Evolutionary conservation across 1,140 invertebrate genomes (phyloP).

Genomic region (Eupeodes corollae): DNA sequence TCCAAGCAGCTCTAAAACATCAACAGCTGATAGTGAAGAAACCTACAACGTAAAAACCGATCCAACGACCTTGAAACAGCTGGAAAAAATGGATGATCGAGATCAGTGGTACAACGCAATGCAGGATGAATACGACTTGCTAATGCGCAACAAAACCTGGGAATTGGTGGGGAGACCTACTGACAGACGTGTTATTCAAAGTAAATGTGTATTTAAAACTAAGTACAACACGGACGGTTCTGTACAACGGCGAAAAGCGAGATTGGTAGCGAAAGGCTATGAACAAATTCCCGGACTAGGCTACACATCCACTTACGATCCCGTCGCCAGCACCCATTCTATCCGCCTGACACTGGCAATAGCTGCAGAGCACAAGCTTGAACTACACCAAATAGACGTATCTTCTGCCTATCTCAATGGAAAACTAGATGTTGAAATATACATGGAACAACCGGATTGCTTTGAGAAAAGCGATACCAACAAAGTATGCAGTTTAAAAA

Average conservation of each 20-base stretch:
- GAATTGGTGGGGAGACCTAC: slow-evolving; percentile 12
- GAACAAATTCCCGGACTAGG: slow-evolving; percentile 19
- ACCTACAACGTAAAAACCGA: neutral
- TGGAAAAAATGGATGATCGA: neutral
- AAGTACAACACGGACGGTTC: slow-evolving; percentile 20
- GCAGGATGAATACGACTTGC: slow-evolving; percentile 11
- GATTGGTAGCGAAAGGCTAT: slow-evolving; percentile 27
- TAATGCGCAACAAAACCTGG: slow-evolving; percentile 15
- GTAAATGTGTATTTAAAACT: slow-evolving; percentile 29
- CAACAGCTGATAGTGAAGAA: too few species aligned
- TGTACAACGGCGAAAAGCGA: slow-evolving; percentile 26
- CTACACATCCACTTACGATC: slow-evolving; percentile 26
- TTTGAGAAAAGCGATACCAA: neutral
- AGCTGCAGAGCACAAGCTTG: slow-evolving; percentile 5
- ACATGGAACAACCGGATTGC: slow-evolving; percentile 29
- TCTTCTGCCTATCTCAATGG: slow-evolving; percentile 23
- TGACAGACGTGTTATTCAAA: slow-evolving; percentile 16
- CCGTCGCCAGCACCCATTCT: slow-evolving; percentile 11
- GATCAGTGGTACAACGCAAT: slow-evolving; percentile 18
- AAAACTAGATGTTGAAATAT: slow-evolving; percentile 33
- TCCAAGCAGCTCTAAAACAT: too few species aligned
- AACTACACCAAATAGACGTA: slow-evolving; percentile 31
- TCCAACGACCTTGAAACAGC: neutral
- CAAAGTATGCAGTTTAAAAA: slow-evolving; percentile 22
- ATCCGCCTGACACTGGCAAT: neutral